A percentile compares a stretch with the other conserved stretches of the same genome.
Conservation (phyloP, 37 sponge, comb jelly and placozoan genomes). For the Ephydatia muelleri region DNA sequence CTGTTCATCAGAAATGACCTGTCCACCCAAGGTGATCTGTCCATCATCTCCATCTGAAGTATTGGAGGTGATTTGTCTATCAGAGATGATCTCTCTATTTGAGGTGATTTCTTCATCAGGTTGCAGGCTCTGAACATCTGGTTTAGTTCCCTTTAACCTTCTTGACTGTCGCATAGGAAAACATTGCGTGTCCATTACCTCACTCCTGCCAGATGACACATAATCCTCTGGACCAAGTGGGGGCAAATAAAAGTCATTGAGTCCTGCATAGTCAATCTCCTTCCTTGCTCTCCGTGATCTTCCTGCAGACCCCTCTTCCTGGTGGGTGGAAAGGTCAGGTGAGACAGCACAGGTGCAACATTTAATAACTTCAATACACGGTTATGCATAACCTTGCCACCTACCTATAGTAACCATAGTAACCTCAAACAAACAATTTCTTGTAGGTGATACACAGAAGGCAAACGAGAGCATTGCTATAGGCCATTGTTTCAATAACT, state of each 20-base stretch:
- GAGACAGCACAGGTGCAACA: not conserved
- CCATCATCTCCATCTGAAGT: too few species aligned
- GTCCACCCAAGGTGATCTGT: not conserved
- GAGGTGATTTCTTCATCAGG: not conserved
- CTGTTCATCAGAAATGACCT: not conserved
- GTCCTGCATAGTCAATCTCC: conserved; percentile 62
- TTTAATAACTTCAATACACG: conserved; percentile 5
- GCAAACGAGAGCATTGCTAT: not conserved
- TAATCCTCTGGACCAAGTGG: conserved; percentile 38
- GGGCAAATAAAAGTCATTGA: conserved; percentile 60
- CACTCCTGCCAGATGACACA: not conserved
- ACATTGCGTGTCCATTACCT: not conserved
- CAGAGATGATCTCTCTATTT: not conserved
- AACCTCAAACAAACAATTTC: not conserved
- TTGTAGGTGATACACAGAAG: not conserved
- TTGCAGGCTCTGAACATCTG: not conserved
- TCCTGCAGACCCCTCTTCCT: conserved; percentile 10
- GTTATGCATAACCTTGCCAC: not conserved
- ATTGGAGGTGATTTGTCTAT: not conserved
- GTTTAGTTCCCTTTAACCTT: not conserved
- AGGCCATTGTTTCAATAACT: not conserved
- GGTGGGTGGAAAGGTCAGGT: not conserved
- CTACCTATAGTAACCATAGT: conserved; percentile 12
- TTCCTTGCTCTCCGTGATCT: conserved; percentile 37
- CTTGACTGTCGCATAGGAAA: not conserved